Percentiles rank a stretch among this genome's conserved stretches.
These are phyloP conservation scores for Anodontia alba DNA, from an alignment of 2,888 invertebrate species.

Conservation along the genomic window DNA sequence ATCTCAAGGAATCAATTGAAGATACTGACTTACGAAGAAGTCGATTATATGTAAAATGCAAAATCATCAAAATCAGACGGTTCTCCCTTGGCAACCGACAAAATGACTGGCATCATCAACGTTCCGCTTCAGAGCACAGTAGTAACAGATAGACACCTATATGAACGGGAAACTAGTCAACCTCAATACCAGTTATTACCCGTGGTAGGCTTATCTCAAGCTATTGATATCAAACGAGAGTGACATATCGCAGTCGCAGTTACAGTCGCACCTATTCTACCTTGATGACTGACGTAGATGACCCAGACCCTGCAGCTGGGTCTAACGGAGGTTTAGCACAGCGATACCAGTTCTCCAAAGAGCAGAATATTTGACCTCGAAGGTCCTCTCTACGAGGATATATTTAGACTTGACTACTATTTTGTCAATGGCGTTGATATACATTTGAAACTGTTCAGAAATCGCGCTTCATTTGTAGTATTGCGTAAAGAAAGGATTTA, in stretches of 20 bases:
- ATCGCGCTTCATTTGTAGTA: background rate
- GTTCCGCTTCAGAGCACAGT: constrained; percentile 23
- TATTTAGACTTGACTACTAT: constrained; percentile 35
- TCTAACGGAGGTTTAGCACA: constrained; percentile 19
- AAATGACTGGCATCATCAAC: constrained; percentile 28
- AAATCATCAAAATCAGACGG: constrained; percentile 34
- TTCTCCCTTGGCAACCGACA: constrained; percentile 3
- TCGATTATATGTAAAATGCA: constrained; percentile 24
- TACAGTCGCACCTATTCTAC: background rate
- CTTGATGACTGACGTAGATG: constrained; percentile 19
- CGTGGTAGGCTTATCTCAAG: constrained; percentile 39
- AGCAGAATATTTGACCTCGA: constrained; percentile 28
- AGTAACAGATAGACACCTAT: constrained; percentile 36
- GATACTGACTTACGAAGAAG: constrained; percentile 29
- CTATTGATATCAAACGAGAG: constrained; percentile 15
- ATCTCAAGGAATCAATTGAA: too few relatives aligned
- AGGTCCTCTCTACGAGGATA: constrained; percentile 35
- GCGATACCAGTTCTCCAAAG: constrained; percentile 22
- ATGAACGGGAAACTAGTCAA: background rate
- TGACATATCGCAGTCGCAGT: constrained; percentile 9
- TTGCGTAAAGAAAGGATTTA: background rate
- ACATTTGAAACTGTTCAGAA: constrained; percentile 34
- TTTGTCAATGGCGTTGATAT: constrained; percentile 38
- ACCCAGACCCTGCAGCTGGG: constrained; percentile 8
- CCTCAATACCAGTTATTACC: constrained; percentile 19